phyloP scores from a whole-genome alignment of 2,797 vertebrate genomes.

The Xyrichtys novacula region DNA sequence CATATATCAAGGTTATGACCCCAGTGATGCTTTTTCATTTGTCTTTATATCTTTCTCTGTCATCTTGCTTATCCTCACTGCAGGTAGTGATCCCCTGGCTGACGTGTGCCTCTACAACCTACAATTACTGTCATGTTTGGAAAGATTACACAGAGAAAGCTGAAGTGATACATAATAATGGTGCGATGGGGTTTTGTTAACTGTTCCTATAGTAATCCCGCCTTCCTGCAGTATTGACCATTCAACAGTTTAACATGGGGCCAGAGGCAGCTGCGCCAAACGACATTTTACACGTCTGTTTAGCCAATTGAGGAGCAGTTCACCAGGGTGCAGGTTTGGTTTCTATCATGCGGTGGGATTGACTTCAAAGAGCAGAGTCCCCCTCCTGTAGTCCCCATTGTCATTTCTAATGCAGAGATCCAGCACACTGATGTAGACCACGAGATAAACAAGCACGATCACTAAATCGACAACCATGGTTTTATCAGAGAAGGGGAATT shows the following conservation, averaged over 20 bases:
- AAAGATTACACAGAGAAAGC: slow-evolving; percentile 46
- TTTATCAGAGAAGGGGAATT: no score
- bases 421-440: no score
- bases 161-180: slow-evolving; percentile 53
- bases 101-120: slow-evolving; percentile 61
- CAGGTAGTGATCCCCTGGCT: slow-evolving; percentile 61
- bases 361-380: no score
- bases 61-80: slow-evolving; percentile 47
- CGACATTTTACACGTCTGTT: no score
- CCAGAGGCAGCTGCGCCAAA: no score
- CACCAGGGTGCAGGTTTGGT: no score
- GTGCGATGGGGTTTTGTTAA: slow-evolving; percentile 43
- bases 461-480: no score
- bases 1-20: slow-evolving; percentile 35
- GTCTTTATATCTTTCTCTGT: slow-evolving; percentile 37
- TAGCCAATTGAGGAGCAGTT: no score
- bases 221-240: slow-evolving; percentile 10
- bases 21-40: slow-evolving; percentile 10
- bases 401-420: no score
- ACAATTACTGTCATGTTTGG: slow-evolving; percentile 68
- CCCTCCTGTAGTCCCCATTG: no score
- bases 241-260: slow-evolving; percentile 24
- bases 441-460: no score
- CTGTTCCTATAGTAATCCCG: slow-evolving; percentile 32
- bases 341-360: no score